Conservation (phyloP, 2,888 invertebrate species). For the Drosophila acutilabella region DNA sequence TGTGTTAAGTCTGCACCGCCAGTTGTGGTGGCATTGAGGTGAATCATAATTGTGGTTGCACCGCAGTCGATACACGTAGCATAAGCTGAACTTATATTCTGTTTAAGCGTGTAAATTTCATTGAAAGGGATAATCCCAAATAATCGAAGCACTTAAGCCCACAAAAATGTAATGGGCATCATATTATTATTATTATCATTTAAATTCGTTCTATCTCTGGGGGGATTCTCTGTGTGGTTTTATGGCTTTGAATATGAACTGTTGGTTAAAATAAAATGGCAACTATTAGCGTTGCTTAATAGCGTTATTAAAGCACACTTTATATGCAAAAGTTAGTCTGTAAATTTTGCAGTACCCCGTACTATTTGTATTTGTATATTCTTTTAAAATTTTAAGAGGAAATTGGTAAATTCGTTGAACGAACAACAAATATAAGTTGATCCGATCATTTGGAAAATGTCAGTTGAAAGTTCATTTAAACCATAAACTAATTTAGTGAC, state of each 20-base stretch:
- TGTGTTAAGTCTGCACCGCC: slow-evolving; percentile 8
- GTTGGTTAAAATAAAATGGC: too few relatives aligned
- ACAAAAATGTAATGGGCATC: background rate
- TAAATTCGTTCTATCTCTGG: too few relatives aligned
- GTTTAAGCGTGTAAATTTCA: slow-evolving; percentile 25
- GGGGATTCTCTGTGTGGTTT: too few relatives aligned
- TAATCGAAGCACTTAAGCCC: slow-evolving; percentile 10
- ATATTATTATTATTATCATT: too few relatives aligned
- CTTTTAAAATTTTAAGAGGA: too few relatives aligned
- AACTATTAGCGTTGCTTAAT: too few relatives aligned
- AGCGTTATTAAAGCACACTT: too few relatives aligned
- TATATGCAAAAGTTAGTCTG: too few relatives aligned
- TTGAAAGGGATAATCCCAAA: slow-evolving; percentile 29
- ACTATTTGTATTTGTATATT: background rate
- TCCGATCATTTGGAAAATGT: slow-evolving; percentile 12
- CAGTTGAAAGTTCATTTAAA: slow-evolving; percentile 14
- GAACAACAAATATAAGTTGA: background rate
- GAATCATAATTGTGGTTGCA: slow-evolving; percentile 57
- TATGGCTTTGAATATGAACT: too few relatives aligned
- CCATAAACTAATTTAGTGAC: slow-evolving; percentile 43
- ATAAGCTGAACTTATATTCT: slow-evolving; percentile 10
- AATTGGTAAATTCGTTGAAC: background rate
- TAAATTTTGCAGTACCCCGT: too few relatives aligned
- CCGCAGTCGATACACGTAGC: slow-evolving; percentile 37
- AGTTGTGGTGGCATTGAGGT: slow-evolving; percentile 16